A percentile compares a stretch with the other conserved stretches of the same genome.
Conservation (phyloP, 2,888 invertebrate species). For the Mesodorylaimus sp. region DNA sequence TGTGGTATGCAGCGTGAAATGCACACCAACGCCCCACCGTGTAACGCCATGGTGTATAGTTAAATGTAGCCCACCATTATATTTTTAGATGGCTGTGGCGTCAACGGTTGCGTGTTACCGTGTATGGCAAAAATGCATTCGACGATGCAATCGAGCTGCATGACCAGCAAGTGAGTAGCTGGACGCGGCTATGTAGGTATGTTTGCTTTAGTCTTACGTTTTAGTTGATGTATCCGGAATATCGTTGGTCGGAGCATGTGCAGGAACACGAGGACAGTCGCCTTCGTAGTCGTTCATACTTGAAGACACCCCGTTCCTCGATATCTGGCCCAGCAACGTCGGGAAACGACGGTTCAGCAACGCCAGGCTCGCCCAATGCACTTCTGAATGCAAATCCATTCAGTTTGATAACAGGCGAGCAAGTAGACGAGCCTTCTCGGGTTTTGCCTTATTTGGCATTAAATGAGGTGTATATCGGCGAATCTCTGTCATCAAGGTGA, state of each 20-base stretch:
- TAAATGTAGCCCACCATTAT: conserved; percentile 1
- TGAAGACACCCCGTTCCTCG: too few species aligned
- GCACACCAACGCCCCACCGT: too few species aligned
- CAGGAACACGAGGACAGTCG: conserved; percentile 19
- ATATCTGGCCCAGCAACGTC: not conserved
- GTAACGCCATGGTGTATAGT: conserved; percentile 6
- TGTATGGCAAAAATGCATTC: conserved; percentile 48
- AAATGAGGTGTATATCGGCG: conserved; percentile 97
- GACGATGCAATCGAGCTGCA: conserved; percentile 53
- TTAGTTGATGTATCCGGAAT: conserved; percentile 37
- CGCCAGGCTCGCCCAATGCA: too few species aligned
- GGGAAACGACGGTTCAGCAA: too few species aligned
- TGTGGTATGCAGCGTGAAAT: too few species aligned
- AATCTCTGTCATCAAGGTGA: conserved; percentile 64
- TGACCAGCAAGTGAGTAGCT: conserved; percentile 39
- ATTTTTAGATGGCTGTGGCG: conserved; percentile 56
- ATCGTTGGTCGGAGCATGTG: conserved; percentile 35
- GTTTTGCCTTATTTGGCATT: conserved; percentile 66
- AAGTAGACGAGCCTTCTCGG: not conserved
- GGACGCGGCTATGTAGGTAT: not conserved
- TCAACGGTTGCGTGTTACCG: conserved; percentile 66
- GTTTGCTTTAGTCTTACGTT: not conserved
- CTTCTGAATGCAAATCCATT: too few species aligned
- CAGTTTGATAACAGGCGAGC: too few species aligned
- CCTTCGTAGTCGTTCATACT: too few species aligned